Evolutionary conservation across 2,113 vertebrate genomes (phyloP), one percentile per base, ranked within the genome.

Genomic region (Panthera tigris): DNA sequence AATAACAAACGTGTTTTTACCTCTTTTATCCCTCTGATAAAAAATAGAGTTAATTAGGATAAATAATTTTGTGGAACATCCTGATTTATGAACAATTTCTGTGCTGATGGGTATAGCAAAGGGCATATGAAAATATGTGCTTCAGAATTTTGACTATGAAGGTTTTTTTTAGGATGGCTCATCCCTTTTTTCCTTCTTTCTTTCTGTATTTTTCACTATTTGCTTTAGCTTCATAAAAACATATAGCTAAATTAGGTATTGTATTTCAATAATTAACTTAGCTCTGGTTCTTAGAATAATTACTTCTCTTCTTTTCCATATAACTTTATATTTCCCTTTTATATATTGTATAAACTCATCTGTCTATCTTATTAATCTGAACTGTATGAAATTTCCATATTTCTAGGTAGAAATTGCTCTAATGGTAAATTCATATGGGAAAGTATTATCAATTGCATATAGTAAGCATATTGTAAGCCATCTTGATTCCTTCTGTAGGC

Each of bases 31-130:
- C 7, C 63, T 85, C 27, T 57, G 2, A 7, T 91, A 95, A 91
- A 82, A 55, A 82, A 55, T 90, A 63, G 69, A 91, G 9, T 65
- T 83, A 79, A 86, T 63, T 1, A 80, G 27, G 36, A 84, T 57
- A 83, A 55, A 71, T 93, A 29, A 52, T 79, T 21, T 87, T 45
- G 25, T 8, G 55, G 12, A 79, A 71, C 19, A 87, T 94, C 82
- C 41, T 86, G 69, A 86, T 86, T 91, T 68, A 48, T 88, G 36
- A 63, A 83, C 63, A 94, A 23, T 91, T 76, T 83, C 65, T 94
- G 27, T 36, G 27, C 57, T 86, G 45, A 91, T 68, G 41, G 50
- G 4, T 41, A 6, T 18, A 93, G 39, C 31, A 84, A 91, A 89
- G 52, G 33, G 9, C 39, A 39, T n/a, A 13, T 31, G 21, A 66